Evolutionary conservation across 2,888 invertebrate species (phyloP).

Genomic region (Drosophila testacea): DNA sequence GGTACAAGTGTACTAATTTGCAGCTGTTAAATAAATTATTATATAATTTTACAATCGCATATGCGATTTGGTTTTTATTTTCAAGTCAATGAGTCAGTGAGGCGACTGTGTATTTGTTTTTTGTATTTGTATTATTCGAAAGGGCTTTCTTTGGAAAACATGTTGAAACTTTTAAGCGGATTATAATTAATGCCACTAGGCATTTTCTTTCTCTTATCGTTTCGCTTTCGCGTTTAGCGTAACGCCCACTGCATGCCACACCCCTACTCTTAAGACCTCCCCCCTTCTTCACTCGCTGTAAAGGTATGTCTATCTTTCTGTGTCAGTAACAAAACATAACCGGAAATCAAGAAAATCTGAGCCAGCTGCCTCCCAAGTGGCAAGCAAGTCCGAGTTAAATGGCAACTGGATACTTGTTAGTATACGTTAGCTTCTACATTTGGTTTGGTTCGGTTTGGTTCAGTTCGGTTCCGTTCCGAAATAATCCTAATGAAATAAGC

Average conservation of each 20-base stretch:
- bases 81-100: slow-evolving; percentile 13
- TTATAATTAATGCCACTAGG: slow-evolving; percentile 80
- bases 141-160: slow-evolving; percentile 68
- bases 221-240: slow-evolving; percentile 62
- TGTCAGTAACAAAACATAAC: slow-evolving; percentile 61
- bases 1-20: not conserved
- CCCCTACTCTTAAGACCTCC: not conserved
- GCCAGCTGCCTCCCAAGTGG: slow-evolving; percentile 8
- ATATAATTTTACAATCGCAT: slow-evolving; percentile 3
- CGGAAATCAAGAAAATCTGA: slow-evolving; percentile 70
- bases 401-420: slow-evolving; percentile 17
- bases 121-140: slow-evolving; percentile 40
- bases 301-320: slow-evolving; percentile 41
- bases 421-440: slow-evolving; percentile 23
- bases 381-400: slow-evolving; percentile 19
- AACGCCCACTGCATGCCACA: slow-evolving; percentile 9
- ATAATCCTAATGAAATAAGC: slow-evolving; percentile 81
- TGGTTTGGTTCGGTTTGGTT: not conserved
- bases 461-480: slow-evolving; percentile 38
- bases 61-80: slow-evolving; percentile 7
- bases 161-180: slow-evolving; percentile 82
- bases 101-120: slow-evolving; percentile 1
- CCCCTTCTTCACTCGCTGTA: not conserved
- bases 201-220: slow-evolving; percentile 79
- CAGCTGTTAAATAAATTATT: not conserved